Base-by-base conservation (phyloP, 2,113 vertebrate species). In the Pseudorhombus dupliciocellatus region DNA sequence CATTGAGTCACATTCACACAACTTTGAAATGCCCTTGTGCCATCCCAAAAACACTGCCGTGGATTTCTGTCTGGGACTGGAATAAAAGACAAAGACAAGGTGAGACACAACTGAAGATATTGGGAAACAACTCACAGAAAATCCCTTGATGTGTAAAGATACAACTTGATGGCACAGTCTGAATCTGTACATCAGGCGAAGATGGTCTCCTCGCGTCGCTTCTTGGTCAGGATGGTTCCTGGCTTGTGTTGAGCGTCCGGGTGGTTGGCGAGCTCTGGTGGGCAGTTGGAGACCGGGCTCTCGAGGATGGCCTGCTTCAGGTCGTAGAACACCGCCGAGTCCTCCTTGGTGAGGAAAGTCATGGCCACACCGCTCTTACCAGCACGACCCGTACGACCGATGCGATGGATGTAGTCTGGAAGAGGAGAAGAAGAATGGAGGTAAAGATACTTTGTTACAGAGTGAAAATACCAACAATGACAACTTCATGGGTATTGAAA, bases 331-430 rank as follows among this genome's bases (percentile, higher is more conserved):
- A 99, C 98, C 0, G 95, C 92, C 0, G 96, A 94, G 82, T 99
- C 98, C 90, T 99, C 98, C 83, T 98, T 99, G 85, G 98, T 99
- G 82, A 99, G 96, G 96, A 99, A 99, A 20, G 98, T 99, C 93
- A 99, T 91, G 66, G 98, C 96, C 20, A 98, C 92, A 0, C 98
- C 98, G 9, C 98, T 98, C 95, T 99, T 99, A 63, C 98, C 98
- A 0, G 98, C 98, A 80, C 98, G 95, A 80, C 98, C 98, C 0
- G 98, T 99, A 83, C 98, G 95, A 59, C 98, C 98, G 4, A 99
- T 99, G 87, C 98, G 97, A 90, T 99, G 98, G 92, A 98, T 99
- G 59, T 99, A 99, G 88, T 99, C 98, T 98, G 76, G 5, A 3
- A 48, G 34, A 31, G 1, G 20, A 51, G 18, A 5, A 52, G n/a